Conservation (phyloP, 2,113 vertebrate genomes). For the Podarcis cretensis region DNA sequence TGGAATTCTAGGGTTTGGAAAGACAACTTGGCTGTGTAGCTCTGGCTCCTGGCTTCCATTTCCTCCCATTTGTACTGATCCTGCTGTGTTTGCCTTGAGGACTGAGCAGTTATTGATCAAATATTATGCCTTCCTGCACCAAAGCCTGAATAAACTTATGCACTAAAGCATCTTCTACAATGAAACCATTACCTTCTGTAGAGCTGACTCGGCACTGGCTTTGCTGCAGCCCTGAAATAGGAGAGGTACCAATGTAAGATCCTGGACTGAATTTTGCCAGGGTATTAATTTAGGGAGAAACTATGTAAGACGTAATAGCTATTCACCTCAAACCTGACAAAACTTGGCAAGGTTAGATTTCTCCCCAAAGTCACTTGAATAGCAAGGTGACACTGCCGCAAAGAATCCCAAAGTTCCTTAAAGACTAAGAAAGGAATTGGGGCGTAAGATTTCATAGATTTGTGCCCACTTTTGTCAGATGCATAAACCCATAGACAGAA, state of each 20-base stretch:
- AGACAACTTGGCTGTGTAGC: background rate
- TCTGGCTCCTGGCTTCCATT: background rate
- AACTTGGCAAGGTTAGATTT: background rate
- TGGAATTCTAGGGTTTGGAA: background rate
- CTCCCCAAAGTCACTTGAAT: background rate
- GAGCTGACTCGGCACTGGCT: background rate
- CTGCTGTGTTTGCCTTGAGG: background rate
- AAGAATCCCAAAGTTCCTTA: background rate
- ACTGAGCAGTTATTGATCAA: constrained; percentile 1
- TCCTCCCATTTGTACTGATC: background rate
- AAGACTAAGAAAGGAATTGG: background rate
- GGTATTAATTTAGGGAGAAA: constrained; percentile 15
- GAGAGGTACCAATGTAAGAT: background rate
- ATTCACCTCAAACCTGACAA: constrained; percentile 15
- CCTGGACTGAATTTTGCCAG: constrained; percentile 1
- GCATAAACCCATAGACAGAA: background rate
- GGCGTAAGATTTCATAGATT: background rate
- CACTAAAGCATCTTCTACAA: constrained; percentile 6
- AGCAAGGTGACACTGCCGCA: background rate
- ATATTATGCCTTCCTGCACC: background rate
- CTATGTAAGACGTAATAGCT: constrained; percentile 15
- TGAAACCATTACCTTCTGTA: background rate
- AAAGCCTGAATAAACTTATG: background rate
- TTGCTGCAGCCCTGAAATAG: background rate
- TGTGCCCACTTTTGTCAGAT: too few species aligned